Evolutionary conservation across 2,888 invertebrate genomes (phyloP), one percentile per base, ranked within the genome.

Genomic region (Amaurobius ferox): DNA sequence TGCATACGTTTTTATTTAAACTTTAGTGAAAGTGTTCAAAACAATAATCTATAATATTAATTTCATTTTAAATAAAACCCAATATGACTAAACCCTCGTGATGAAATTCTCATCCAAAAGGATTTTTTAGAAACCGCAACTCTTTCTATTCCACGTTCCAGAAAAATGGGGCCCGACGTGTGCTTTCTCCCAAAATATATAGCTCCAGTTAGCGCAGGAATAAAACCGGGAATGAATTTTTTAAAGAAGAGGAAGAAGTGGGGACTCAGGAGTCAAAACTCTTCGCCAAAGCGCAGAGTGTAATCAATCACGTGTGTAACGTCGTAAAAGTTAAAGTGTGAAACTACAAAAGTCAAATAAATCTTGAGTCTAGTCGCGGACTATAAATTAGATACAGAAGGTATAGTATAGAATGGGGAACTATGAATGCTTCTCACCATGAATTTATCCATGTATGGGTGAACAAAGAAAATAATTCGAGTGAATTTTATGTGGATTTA

Each of bases 251-350:
- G 23, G 23, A 55, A 55, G 11, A 7, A 11, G 5, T 23, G 9
- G 35, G 35, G 16, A 55, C 23, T 55, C 19, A 78, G 70, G 16
- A 55, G 55, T 55, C 19, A 78, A 78, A 78, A 68, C 39, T 55
- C 55, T 61, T 70, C 68, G 19, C 61, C 28, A 39, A 39, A 61
- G 67, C 55, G 29, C 28, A 19, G 61, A 11, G 39, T 35, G 77
- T 55, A 61, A 68, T 78, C 68, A 55, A 78, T 68, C 77, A 68
- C 26, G 39, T 19, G 13, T 19, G 61, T 28, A 68, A 78, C 28
- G 68, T 78, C 77, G 39, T 78, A 78, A 78, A 78, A 78, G 77
- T 78, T 68, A n/a, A 68, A 39, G 68, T 61, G 39, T 78, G 61
- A 78, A 78, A 68, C 68, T 61, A 35, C 68, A 55, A 23, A 55